A percentile compares a stretch with the other conserved stretches of the same genome.
These are phyloP conservation scores for Petromus typicus DNA, from an alignment of 2,113 vertebrate genomes.

Conservation along the genomic window DNA sequence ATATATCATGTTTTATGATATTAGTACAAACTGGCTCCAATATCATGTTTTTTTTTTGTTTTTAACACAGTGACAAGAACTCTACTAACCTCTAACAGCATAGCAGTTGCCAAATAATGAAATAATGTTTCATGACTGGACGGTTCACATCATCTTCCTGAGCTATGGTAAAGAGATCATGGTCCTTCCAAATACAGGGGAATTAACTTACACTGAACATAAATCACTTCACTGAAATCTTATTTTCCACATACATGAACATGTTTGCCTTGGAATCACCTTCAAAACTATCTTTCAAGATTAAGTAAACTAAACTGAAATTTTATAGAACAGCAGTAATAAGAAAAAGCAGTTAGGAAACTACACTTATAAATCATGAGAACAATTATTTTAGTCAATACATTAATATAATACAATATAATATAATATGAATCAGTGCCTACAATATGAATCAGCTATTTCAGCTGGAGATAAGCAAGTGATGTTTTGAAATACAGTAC, in stretches of 20 bases:
- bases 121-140: background rate
- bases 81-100: background rate
- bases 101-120: background rate
- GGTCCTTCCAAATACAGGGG: background rate
- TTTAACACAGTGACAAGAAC: background rate
- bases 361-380: background rate
- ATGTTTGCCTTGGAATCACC: background rate
- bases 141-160: background rate
- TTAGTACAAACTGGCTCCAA: background rate
- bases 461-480: background rate
- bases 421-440: constrained; percentile 2
- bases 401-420: background rate
- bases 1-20: background rate
- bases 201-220: background rate
- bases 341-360: constrained; percentile 26
- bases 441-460: constrained; percentile 47
- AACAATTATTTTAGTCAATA: constrained; percentile 41
- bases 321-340: background rate
- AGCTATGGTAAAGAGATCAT: background rate
- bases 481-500: background rate
- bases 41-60: background rate
- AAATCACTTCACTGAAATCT: constrained; percentile 29
- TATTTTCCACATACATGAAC: background rate
- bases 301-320: background rate
- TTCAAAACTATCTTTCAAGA: constrained; percentile 31